These are phyloP conservation scores for Telmatochromis bifrenatus DNA, from an alignment of 2,113 vertebrate genomes.

Conservation along the genomic window DNA sequence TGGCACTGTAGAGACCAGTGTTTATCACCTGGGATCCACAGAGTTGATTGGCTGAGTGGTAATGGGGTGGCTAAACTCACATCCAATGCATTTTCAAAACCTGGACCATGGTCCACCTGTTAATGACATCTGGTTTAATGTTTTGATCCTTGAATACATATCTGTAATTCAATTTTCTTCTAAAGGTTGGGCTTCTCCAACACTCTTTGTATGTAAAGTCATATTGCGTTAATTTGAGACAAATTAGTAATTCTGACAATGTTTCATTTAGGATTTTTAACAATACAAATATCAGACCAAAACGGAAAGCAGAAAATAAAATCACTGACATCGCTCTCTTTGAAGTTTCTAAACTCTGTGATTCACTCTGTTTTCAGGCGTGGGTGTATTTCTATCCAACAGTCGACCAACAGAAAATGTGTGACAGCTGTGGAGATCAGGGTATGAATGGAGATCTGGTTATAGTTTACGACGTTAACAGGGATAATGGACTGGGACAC, in stretches of 20 bases:
- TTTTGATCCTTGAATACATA: background rate
- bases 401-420: fast-evolving
- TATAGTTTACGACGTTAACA: conserved; percentile 84
- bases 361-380: conserved; percentile 63
- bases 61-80: background rate
- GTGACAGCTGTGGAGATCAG: conserved; percentile 12
- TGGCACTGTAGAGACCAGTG: background rate
- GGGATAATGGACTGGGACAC: conserved; percentile 70
- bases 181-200: background rate
- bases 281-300: background rate
- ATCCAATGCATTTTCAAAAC: background rate
- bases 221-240: background rate
- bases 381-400: conserved; percentile 82
- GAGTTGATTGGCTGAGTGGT: background rate
- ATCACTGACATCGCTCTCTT: background rate
- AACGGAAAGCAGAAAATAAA: background rate
- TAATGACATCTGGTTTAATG: background rate
- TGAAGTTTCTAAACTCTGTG: too few relatives aligned
- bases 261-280: background rate
- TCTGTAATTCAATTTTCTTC: background rate
- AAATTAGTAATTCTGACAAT: background rate
- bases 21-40: background rate
- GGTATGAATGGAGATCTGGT: conserved; percentile 82
- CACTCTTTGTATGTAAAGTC: background rate
- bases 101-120: background rate